phyloP scores from a whole-genome alignment of 2,888 invertebrate genomes.

The Lacanobia oleracea region DNA sequence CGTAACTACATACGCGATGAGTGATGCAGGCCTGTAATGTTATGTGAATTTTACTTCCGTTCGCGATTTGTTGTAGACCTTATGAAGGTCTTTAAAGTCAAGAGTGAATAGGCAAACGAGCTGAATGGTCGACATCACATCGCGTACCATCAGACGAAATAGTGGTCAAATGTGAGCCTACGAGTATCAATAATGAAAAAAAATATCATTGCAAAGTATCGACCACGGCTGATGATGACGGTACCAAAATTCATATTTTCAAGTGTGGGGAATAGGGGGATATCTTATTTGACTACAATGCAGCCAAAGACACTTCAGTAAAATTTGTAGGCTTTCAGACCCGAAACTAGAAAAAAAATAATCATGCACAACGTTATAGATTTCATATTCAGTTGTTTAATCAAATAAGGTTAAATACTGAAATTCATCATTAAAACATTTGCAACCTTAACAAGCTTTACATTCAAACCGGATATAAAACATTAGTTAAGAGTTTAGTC shows the following conservation, averaged over 20 bases:
- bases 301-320: no score
- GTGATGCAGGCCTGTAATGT: background rate
- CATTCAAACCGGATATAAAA: constrained; percentile 3
- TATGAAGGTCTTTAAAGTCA: background rate
- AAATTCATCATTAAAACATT: background rate
- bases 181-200: no score
- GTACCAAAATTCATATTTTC: background rate
- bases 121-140: background rate
- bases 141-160: background rate
- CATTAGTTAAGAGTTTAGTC: constrained; percentile 7
- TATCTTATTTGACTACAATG: background rate
- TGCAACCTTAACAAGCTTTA: background rate
- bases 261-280: background rate
- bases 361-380: background rate
- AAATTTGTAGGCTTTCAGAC: background rate
- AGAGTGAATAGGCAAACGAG: background rate
- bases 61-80: background rate
- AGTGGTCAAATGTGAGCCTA: no score
- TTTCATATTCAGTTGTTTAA: background rate
- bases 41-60: constrained; percentile 21
- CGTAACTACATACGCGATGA: constrained; percentile 23
- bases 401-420: background rate
- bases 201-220: no score
- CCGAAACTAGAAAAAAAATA: background rate
- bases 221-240: no score